Percentiles rank a stretch among this genome's conserved stretches.
Evolutionary conservation across 2,888 invertebrate genomes (phyloP).

Genomic region (Salticus scenicus): DNA sequence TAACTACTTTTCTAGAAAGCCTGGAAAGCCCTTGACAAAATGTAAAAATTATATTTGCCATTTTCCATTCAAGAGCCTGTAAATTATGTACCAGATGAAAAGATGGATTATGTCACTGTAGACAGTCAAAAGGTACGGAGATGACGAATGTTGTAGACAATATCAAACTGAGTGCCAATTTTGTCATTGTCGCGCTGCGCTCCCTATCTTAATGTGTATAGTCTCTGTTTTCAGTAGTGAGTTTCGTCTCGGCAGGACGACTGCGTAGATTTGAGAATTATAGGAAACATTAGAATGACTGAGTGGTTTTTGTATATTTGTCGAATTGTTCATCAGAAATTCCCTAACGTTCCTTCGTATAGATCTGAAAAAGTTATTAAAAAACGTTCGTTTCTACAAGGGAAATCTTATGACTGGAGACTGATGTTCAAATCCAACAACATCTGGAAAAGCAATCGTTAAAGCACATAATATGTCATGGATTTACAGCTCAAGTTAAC

Average conservation of each 20-base stretch:
- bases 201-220: slow-evolving; percentile 68
- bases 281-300: slow-evolving; percentile 57
- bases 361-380: slow-evolving; percentile 26
- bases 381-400: background rate
- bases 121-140: background rate
- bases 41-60: background rate
- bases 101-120: background rate
- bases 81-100: slow-evolving; percentile 31
- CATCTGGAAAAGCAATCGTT: background rate
- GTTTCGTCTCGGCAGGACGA: slow-evolving; percentile 60
- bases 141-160: slow-evolving; percentile 57
- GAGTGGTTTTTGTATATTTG: slow-evolving; percentile 60
- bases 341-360: slow-evolving; percentile 62
- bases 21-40: too few species aligned
- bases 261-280: slow-evolving; percentile 62
- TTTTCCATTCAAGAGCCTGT: slow-evolving; percentile 32
- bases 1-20: too few species aligned
- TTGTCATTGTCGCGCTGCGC: slow-evolving; percentile 64
- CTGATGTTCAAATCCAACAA: background rate
- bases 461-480: slow-evolving; percentile 3
- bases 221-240: slow-evolving; percentile 68
- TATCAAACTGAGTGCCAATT: slow-evolving; percentile 70
- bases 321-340: slow-evolving; percentile 59
- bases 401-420: slow-evolving; percentile 44
- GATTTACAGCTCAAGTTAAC: background rate